Percentiles rank a stretch among this genome's conserved stretches.
Conservation (phyloP, 1,140 invertebrate species). For the Drosophila arawakana region DNA sequence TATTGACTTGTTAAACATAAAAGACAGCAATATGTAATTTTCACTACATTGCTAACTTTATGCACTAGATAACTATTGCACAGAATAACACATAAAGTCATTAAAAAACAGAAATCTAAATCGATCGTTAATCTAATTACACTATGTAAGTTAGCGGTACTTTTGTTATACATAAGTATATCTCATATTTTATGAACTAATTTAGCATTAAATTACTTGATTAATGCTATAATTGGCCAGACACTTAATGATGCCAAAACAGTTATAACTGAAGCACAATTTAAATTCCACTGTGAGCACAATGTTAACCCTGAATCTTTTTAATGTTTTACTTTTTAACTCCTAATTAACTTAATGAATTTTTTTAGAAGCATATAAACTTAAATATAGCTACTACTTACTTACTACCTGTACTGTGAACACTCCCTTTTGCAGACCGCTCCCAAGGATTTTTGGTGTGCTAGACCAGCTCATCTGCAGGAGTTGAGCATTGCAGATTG, state of each 20-base stretch:
- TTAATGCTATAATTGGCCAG: conserved; percentile 7
- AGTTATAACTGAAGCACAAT: conserved; percentile 7
- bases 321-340: background rate
- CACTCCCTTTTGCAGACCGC: conserved; percentile 84
- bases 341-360: conserved; percentile 7
- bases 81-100: background rate
- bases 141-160: background rate
- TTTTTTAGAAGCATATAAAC: background rate
- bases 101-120: background rate
- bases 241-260: conserved; percentile 6
- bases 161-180: background rate
- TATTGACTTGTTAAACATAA: conserved; percentile 17
- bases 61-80: background rate
- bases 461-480: conserved; percentile 85
- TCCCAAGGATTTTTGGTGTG: conserved; percentile 87
- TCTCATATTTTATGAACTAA: background rate
- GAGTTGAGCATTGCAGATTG: conserved; percentile 85
- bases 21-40: background rate
- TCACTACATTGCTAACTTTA: background rate
- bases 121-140: conserved; percentile 5
- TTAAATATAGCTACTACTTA: background rate
- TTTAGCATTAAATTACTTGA: conserved; percentile 14
- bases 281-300: conserved; percentile 2
- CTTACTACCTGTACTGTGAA: background rate
- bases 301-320: conserved; percentile 5